Evolutionary conservation across 2,797 vertebrate species (phyloP).

Genomic region (Sebastes ruberrimus): DNA sequence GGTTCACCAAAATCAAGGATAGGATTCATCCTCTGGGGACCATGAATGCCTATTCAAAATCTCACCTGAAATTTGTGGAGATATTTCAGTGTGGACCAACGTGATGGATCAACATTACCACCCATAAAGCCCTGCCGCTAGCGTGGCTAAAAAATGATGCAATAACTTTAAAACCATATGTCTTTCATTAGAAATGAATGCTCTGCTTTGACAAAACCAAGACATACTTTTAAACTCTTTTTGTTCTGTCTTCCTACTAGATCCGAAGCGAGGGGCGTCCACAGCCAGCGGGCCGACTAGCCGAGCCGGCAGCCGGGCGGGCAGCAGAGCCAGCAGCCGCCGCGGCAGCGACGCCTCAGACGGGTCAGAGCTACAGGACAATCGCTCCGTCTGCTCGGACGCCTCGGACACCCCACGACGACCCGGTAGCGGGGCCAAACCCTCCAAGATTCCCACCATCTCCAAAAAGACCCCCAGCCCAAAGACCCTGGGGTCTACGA

Average conservation of each 20-base stretch:
- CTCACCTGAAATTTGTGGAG: not conserved
- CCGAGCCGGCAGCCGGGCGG: conserved; percentile 91
- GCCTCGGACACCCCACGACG: conserved; percentile 92
- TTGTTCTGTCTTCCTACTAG: conserved; percentile 63
- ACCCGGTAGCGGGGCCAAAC: conserved; percentile 77
- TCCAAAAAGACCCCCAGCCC: conserved; percentile 92
- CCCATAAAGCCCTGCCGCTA: not conserved
- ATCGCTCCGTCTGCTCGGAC: conserved; percentile 94
- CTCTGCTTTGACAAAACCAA: not conserved
- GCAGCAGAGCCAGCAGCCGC: conserved; percentile 92
- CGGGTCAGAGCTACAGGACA: conserved; percentile 91
- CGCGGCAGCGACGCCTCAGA: conserved; percentile 96
- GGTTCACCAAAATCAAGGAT: not conserved
- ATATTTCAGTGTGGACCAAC: not conserved
- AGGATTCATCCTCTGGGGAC: not conserved
- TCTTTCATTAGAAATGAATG: not conserved
- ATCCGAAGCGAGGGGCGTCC: conserved; percentile 86
- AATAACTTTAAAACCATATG: not conserved
- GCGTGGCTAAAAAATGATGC: not conserved
- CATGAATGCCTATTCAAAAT: not conserved
- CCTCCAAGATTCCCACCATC: conserved; percentile 98
- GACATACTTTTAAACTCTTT: not conserved
- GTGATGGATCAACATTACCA: not conserved
- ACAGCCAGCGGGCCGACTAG: conserved; percentile 88
- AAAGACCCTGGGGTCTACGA: conserved; percentile 85